These are phyloP conservation scores for Lagopus muta DNA, from an alignment of 2,113 vertebrate genomes.

Conservation along the genomic window DNA sequence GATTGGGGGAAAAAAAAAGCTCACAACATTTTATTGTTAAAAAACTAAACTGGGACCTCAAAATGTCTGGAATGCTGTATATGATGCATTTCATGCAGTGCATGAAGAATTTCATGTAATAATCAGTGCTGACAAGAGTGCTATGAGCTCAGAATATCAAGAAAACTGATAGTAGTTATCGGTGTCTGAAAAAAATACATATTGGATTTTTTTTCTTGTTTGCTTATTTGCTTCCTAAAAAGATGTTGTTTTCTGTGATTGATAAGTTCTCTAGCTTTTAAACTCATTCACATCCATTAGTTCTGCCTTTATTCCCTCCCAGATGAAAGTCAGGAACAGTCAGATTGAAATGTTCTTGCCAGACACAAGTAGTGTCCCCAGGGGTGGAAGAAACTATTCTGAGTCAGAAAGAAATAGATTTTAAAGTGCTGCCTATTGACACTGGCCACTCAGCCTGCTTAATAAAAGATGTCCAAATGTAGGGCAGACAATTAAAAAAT, in stretches of 20 bases:
- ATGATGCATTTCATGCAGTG: not conserved
- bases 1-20: not conserved
- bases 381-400: conserved; percentile 55
- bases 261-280: conserved; percentile 79
- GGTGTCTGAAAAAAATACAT: conserved; percentile 57
- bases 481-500: conserved; percentile 14
- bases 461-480: conserved; percentile 13
- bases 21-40: not conserved
- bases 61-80: not conserved
- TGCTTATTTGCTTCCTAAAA: conserved; percentile 68
- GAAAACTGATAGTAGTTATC: conserved; percentile 50
- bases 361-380: conserved; percentile 73
- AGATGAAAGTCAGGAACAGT: conserved; percentile 80
- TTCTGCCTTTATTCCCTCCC: conserved; percentile 67
- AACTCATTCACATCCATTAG: conserved; percentile 79
- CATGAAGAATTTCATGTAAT: conserved; percentile 25
- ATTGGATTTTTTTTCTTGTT: conserved; percentile 49
- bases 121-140: conserved; percentile 33
- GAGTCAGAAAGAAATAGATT: conserved; percentile 60
- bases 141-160: not conserved
- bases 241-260: conserved; percentile 71
- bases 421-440: conserved; percentile 64
- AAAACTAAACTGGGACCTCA: not conserved
- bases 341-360: conserved; percentile 73
- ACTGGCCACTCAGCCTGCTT: conserved; percentile 49